Evolutionary conservation across 2,113 vertebrate species (phyloP), one percentile per base, ranked within the genome.

Genomic region (Rhinopithecus roxellana): DNA sequence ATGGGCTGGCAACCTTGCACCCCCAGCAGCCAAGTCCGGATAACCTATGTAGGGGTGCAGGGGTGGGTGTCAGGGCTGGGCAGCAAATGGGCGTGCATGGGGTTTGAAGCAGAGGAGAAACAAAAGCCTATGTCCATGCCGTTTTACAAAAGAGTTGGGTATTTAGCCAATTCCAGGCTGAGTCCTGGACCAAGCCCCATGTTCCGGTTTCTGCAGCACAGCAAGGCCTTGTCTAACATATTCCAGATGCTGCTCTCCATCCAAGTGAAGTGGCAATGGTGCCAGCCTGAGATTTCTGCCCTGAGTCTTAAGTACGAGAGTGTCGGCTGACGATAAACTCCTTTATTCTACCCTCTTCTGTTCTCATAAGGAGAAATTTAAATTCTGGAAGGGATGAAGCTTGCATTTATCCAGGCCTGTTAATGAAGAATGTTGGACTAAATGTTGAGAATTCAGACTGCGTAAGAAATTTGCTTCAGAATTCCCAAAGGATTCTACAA

Each of bases 371-470:
- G 27, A 95, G 43, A 95, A 87, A 94, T 78, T 85, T 55, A 95
- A 79, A 95, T 94, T 94, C 78, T 61, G 2, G 20, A 88, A 94
- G 16, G 48, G 23, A 94, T 32, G 94, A 93, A 93, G 81, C 85
- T 77, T 27, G 8, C 43, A 84, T 94, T 90, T 90, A 95, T 81
- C n/a, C 20, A 77, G 6, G 20, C 17, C 77, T 87, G 55, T 74
- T 94, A 94, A 88, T 87, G 70, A 92, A 8, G 20, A 95, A 55
- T 30, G 40, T 57, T 3, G 2, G 50, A 83, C 67, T 78, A 79
- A 92, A 86, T 43, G 30, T 74, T 75, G 82, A 92, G 40, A 94
- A 95, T 93, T 93, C 48, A 52, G 69, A 79, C 12, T 80, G 85
- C 84, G 45, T 80, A 90, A 82, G 69, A 83, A 92, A 80, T 64